phyloP scores from a whole-genome alignment of 2,113 vertebrate genomes.

The Rhinoderma darwinii region DNA sequence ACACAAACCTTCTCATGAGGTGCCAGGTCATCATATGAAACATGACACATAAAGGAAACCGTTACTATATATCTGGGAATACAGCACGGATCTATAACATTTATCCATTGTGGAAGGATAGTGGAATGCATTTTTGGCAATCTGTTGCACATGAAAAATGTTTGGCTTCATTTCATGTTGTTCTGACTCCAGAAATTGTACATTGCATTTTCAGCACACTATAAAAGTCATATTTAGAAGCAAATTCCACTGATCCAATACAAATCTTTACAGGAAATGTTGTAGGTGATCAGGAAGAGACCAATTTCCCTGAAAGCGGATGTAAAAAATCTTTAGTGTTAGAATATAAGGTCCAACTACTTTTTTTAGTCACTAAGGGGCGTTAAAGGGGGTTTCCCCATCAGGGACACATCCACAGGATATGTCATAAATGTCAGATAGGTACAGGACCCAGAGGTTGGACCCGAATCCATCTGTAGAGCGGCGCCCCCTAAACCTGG shows the following conservation, averaged over 20 bases:
- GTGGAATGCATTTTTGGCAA: neutral
- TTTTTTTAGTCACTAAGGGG: too few species aligned
- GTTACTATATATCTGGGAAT: neutral
- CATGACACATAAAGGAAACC: neutral
- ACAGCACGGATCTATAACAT: neutral
- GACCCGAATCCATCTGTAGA: too few species aligned
- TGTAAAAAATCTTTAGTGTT: neutral
- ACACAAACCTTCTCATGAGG: neutral
- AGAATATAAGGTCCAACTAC: too few species aligned
- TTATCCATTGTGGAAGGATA: neutral
- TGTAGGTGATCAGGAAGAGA: neutral
- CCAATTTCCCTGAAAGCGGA: neutral
- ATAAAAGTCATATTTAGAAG: neutral
- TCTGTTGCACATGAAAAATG: neutral
- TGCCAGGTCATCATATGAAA: neutral
- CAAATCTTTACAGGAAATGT: neutral
- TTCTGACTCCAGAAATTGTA: slow-evolving; percentile 3
- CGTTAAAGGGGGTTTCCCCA: too few species aligned
- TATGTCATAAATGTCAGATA: too few species aligned
- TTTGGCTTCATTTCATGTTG: neutral
- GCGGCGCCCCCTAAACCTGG: too few species aligned
- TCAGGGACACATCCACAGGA: too few species aligned
- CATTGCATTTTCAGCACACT: neutral
- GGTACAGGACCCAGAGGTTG: too few species aligned
- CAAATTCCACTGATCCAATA: neutral